Conservation (phyloP, 2,888 invertebrate species). For the Tetheella fluctuosa region DNA sequence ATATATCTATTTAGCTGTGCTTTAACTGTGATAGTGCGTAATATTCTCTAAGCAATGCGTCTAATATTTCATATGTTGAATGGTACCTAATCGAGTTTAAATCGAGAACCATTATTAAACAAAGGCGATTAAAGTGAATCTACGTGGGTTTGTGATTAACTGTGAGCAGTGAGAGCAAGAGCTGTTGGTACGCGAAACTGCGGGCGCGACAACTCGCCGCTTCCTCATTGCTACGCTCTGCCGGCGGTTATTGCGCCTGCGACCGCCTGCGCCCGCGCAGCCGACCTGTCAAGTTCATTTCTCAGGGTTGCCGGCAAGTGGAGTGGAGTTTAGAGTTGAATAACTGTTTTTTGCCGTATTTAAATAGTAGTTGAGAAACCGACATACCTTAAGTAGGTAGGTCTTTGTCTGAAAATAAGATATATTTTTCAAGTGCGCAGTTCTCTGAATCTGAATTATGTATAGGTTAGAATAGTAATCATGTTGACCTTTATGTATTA, state of each 20-base stretch:
- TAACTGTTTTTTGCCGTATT: conserved; percentile 13
- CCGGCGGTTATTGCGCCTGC: conserved; percentile 53
- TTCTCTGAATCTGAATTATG: too few relatives aligned
- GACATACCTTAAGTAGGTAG: too few relatives aligned
- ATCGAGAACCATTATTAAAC: conserved; percentile 52
- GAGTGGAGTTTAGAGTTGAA: conserved; percentile 15
- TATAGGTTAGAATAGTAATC: too few relatives aligned
- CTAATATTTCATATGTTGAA: conserved; percentile 41
- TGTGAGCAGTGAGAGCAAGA: conserved; percentile 35
- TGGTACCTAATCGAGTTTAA: conserved; percentile 45
- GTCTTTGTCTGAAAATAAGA: background rate
- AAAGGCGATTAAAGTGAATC: conserved; percentile 51
- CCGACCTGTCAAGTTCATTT: conserved; percentile 45
- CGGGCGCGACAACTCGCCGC: conserved; percentile 67
- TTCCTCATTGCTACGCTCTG: conserved; percentile 64
- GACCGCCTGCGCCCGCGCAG: conserved; percentile 22
- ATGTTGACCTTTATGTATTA: too few relatives aligned
- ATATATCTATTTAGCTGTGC: background rate
- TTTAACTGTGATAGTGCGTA: background rate
- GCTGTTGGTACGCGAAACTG: conserved; percentile 34
- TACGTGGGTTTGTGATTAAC: conserved; percentile 55
- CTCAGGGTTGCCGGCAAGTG: conserved; percentile 34
- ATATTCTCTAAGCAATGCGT: background rate
- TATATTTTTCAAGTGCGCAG: background rate
- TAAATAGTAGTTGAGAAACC: background rate